These are phyloP conservation scores for Drosophila kambysellisi DNA, from an alignment of 2,888 invertebrate species.

Conservation along the genomic window DNA sequence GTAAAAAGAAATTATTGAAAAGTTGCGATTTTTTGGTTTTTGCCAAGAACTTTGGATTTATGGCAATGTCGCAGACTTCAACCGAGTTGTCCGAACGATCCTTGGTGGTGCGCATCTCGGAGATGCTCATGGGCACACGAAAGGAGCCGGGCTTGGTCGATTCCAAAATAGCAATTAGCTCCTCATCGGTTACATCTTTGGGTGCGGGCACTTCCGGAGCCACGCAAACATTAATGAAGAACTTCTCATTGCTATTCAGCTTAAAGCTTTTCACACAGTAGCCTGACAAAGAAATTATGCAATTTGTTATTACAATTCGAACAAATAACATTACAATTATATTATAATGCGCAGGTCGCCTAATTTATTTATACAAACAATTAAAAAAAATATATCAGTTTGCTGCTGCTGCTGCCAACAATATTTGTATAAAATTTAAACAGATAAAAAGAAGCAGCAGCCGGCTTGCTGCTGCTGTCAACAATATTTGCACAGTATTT, in stretches of 20 bases:
- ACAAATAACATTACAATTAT: neutral
- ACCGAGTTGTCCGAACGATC: constrained; percentile 92
- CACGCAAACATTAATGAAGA: constrained; percentile 94
- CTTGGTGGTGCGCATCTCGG: constrained; percentile 90
- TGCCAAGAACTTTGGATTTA: constrained; percentile 91
- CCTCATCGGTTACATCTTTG: constrained; percentile 89
- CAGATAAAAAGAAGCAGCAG: too few relatives aligned
- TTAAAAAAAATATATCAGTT: too few relatives aligned
- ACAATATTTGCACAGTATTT: too few relatives aligned
- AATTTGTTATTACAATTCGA: neutral
- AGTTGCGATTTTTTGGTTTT: constrained; percentile 90
- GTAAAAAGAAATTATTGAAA: constrained; percentile 92
- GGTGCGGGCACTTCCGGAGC: constrained; percentile 91
- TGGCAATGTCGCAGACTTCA: constrained; percentile 93
- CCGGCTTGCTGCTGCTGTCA: too few relatives aligned
- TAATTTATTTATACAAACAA: too few relatives aligned
- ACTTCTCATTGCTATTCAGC: constrained; percentile 88
- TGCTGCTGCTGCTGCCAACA: too few relatives aligned
- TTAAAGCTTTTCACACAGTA: constrained; percentile 92
- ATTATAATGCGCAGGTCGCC: too few relatives aligned
- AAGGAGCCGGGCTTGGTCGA: constrained; percentile 90
- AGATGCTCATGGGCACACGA: constrained; percentile 96
- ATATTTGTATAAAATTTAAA: too few relatives aligned
- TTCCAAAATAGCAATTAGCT: constrained; percentile 88
- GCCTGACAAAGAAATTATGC: constrained; percentile 86